Percentiles rank a stretch among this genome's conserved stretches.
These are phyloP conservation scores for Oostethus manadensis DNA, from an alignment of 2,113 vertebrate species.

Conservation along the genomic window DNA sequence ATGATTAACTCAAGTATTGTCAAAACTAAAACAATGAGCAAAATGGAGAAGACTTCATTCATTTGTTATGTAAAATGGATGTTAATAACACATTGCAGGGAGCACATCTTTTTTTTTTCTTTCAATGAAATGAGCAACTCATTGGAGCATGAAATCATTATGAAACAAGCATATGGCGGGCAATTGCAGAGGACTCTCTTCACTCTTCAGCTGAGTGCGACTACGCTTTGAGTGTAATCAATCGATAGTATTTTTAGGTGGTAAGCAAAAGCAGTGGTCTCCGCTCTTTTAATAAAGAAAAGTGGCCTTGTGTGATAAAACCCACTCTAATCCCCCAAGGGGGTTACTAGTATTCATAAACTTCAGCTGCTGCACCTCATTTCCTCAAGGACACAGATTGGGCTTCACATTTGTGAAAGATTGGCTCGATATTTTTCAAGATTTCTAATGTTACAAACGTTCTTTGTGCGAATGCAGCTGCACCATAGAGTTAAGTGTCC, in stretches of 20 bases:
- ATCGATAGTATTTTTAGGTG: slow-evolving; percentile 19
- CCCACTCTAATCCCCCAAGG: too few species aligned
- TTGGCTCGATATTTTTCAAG: not conserved
- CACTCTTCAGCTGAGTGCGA: slow-evolving; percentile 34
- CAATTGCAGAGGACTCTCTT: slow-evolving; percentile 16
- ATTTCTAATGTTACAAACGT: not conserved
- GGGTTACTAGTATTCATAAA: not conserved
- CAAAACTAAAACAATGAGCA: slow-evolving; percentile 26
- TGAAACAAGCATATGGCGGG: slow-evolving; percentile 45
- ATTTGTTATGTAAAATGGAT: slow-evolving; percentile 51
- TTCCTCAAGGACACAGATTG: slow-evolving; percentile 1
- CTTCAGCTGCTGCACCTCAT: not conserved
- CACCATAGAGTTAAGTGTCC: too few species aligned
- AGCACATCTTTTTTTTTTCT: slow-evolving; percentile 31
- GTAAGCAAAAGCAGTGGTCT: slow-evolving; percentile 7
- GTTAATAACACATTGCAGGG: slow-evolving; percentile 48
- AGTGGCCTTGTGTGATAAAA: not conserved
- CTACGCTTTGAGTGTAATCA: slow-evolving; percentile 26
- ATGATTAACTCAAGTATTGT: slow-evolving; percentile 3
- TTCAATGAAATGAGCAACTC: slow-evolving; percentile 46
- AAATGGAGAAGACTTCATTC: slow-evolving; percentile 36
- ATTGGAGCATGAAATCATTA: slow-evolving; percentile 50
- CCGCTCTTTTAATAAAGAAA: slow-evolving; percentile 18
- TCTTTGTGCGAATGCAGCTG: too few species aligned
- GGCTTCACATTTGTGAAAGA: not conserved